Base-by-base conservation (phyloP, 2,113 vertebrate genomes). In the Pseudolaguvia tuberculata region DNA sequence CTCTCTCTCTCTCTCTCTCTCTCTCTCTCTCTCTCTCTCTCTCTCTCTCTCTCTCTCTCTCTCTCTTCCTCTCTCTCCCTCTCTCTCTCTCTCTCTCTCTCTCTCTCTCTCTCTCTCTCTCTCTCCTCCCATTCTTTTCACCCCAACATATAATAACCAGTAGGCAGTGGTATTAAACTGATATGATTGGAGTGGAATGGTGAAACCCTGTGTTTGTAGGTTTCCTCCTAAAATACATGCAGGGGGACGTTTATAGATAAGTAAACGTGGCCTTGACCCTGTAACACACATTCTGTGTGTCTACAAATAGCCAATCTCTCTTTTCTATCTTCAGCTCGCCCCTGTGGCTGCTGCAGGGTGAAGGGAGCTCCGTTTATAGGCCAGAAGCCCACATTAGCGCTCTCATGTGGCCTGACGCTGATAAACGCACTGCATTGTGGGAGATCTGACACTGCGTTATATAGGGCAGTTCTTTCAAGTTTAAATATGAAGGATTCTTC, bases 391-490 rank as follows among this genome's bases (percentile, higher is more conserved):
- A 57, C 76, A 66, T 78, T 17, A 35, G 21, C 63, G 21, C 78
- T 88, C 79, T 86, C 31, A 84, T 88, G 88, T 89, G 88, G 86
- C 75, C 76, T 66, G 29, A 74, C 29, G 35, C 2, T 6, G 25
- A 75, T 80, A 20, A 78, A 84, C 75, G 78, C 72, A n/a, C 23
- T 55, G 80, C 84, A 76, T 83, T 70, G 79, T 53, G 81, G 81
- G 47, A 74, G 73, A 83, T 73, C 81, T 68, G 73, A 86, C 77
- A 78, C 79, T 74, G 52, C 75, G 81, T 79, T 78, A 77, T 42
- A n/a, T 66, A 83, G 31, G 75, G 76, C 14, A 81, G 75, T 83
- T 80, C 83, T 62, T 72, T 27, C 61, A 45, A 23, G 39, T 70
- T 79, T 66, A 67, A 65, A 25, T 20, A 57, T 15, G 25, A 18